Evolutionary conservation across 2,797 vertebrate genomes (phyloP).

Genomic region (Aselliscus stoliczkanus): DNA sequence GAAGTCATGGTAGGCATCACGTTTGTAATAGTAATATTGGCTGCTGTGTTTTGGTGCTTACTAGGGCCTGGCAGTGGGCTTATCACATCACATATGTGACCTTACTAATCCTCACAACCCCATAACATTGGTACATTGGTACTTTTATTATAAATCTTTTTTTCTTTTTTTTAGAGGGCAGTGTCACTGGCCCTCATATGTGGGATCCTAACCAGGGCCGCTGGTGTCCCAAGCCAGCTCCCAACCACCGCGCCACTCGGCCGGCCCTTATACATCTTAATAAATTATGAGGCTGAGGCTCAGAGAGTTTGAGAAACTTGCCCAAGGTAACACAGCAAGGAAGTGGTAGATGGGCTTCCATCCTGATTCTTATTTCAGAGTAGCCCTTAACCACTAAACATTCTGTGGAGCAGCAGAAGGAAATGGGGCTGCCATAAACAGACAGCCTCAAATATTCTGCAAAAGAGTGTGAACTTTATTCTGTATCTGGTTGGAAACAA

Average conservation of each 20-base stretch:
- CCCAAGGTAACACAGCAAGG: not conserved
- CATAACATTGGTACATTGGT: not conserved
- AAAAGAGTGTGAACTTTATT: conserved; percentile 62
- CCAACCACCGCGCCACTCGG: too few species aligned
- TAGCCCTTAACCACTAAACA: not conserved
- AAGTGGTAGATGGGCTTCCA: not conserved
- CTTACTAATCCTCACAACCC: conserved; percentile 7
- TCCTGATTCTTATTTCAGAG: not conserved
- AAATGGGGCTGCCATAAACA: not conserved
- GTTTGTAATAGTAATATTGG: not conserved
- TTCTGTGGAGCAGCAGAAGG: not conserved
- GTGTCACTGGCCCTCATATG: too few species aligned
- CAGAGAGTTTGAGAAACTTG: conserved; percentile 26
- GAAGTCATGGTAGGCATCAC: not conserved
- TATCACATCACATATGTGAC: not conserved
- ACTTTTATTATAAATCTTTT: conserved; percentile 33
- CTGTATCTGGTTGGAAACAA: conserved; percentile 40
- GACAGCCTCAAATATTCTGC: not conserved
- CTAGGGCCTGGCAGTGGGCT: not conserved
- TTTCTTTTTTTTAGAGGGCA: too few species aligned
- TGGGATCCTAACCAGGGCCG: too few species aligned
- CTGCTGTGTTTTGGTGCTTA: not conserved
- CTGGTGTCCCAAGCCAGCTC: too few species aligned
- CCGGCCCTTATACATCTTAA: too few species aligned
- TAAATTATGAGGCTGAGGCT: not conserved